Evolutionary conservation across 1,140 invertebrate species (phyloP), one percentile per base, ranked within the genome.

Genomic region (Caenorhabditis briggsae): DNA sequence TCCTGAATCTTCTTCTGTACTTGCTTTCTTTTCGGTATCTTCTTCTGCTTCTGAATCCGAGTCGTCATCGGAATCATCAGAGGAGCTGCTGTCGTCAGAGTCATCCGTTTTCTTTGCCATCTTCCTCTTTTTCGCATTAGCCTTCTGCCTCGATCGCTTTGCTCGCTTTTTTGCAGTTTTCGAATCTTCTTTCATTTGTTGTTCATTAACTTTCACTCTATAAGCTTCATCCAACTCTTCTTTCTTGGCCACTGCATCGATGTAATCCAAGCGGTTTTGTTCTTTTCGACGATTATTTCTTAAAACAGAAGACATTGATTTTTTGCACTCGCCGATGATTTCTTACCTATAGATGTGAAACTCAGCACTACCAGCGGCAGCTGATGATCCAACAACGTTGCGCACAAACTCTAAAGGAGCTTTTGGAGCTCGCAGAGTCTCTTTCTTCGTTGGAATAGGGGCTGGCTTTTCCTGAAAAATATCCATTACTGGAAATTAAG

Each of bases 381-480:
- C 90, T n/a, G 91, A 92, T 12, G 90, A 91, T 43, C 90, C 90
- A 70, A 91, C 89, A 5, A 89, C 89, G 82, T 89, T 89, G n/a
- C 89, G 87, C 14, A 89, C 89, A 41, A 89, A 89, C 12, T 89
- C 89, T 53, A 89, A 87, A 43, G 89, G 89, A 0, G 82, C 82
- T 48, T 83, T 74, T 16, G 89, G 89, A 2, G 82, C 83, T 59
- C 74, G 56, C 16, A 87, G 12, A 5, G 59, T 64, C 8, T 85
- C 84, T 33, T 86, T 59, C 16, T 82, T 83, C 6, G 33, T 83
- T 16, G 89, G 89, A 64, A 89, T 89, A 2, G 87, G 88, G 14
- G 88, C 89, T 14, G 88, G 88, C 41, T 88, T 87, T n/a, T 89
- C 82, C 89, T 89, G 56, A 70, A 87, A 59, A 70, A 46, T 23